A percentile compares a stretch with the other conserved stretches of the same genome.
Evolutionary conservation across 92 coral and sea anemone genomes (phyloP).

Genomic region (Diadumene lineata): DNA sequence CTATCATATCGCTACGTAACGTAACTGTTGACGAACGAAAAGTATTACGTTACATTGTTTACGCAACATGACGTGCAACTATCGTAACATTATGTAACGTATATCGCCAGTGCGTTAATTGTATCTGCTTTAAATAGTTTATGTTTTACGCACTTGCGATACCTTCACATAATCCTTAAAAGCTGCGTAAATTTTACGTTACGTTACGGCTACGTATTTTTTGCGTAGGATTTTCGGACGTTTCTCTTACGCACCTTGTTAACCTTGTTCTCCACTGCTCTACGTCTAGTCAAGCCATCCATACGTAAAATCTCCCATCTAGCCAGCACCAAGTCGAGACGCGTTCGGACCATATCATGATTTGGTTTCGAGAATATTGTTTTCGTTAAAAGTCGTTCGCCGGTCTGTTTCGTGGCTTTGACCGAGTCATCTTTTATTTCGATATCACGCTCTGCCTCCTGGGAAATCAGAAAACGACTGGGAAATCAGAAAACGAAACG

Average conservation of each 20-base stretch:
- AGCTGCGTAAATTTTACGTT: too few species aligned
- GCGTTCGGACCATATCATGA: constrained; percentile 84
- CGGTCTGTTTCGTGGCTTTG: constrained; percentile 77
- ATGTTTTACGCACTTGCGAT: too few species aligned
- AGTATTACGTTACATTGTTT: too few species aligned
- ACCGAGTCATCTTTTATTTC: constrained; percentile 81
- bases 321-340: constrained; percentile 88
- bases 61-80: too few species aligned
- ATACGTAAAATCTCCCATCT: constrained; percentile 98
- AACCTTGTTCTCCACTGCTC: constrained; percentile 83
- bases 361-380: constrained; percentile 89
- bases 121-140: too few species aligned
- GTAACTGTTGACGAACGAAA: not conserved
- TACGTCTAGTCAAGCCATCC: constrained; percentile 81
- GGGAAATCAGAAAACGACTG: not conserved
- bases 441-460: constrained; percentile 82
- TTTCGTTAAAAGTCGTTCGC: constrained; percentile 82
- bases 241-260: constrained; percentile 38
- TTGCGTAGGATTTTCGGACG: not conserved
- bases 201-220: too few species aligned
- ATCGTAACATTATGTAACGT: too few species aligned
- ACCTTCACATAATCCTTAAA: too few species aligned
- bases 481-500: too few species aligned
- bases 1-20: not conserved
- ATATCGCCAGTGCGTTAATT: too few species aligned